Percentiles rank a stretch among this genome's conserved stretches.
These are phyloP conservation scores for Galerucella pusilla DNA, from an alignment of 2,888 invertebrate species.

Conservation along the genomic window DNA sequence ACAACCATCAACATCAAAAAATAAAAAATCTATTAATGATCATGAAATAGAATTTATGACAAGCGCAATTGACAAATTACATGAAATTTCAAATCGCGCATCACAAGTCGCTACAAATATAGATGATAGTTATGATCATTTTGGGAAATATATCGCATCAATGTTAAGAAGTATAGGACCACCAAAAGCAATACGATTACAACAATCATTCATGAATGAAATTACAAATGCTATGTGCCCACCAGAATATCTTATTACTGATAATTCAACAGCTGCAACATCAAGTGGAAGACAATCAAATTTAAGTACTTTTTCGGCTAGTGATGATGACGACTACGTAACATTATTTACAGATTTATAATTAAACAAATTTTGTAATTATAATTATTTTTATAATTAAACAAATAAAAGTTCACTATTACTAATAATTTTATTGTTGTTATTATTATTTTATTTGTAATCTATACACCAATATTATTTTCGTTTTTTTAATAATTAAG, in stretches of 20 bases:
- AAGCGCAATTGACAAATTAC: constrained; percentile 15
- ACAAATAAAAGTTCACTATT: constrained; percentile 15
- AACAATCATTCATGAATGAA: background rate
- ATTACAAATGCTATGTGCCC: no score
- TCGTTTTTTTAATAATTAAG: constrained; percentile 13
- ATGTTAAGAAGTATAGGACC: background rate
- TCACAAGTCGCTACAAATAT: background rate
- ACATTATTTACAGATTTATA: constrained; percentile 16
- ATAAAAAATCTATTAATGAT: constrained; percentile 13
- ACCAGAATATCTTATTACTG: background rate
- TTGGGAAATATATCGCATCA: background rate
- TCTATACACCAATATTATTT: constrained; percentile 15
- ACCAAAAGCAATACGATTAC: background rate
- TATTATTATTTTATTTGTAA: constrained; percentile 19
- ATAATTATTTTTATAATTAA: background rate
- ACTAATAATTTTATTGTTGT: constrained; percentile 16
- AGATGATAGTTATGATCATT: background rate
- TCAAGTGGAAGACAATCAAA: constrained; percentile 19
- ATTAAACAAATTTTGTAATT: constrained; percentile 10
- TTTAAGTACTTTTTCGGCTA: constrained; percentile 19
- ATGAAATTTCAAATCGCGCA: constrained; percentile 6
- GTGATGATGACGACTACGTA: constrained; percentile 15
- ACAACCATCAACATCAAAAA: constrained; percentile 11
- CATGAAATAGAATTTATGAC: background rate
- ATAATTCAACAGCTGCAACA: constrained; percentile 18